Evolutionary conservation across 92 coral and sea anemone species (phyloP).

Genomic region (Pocillopora meandrina): DNA sequence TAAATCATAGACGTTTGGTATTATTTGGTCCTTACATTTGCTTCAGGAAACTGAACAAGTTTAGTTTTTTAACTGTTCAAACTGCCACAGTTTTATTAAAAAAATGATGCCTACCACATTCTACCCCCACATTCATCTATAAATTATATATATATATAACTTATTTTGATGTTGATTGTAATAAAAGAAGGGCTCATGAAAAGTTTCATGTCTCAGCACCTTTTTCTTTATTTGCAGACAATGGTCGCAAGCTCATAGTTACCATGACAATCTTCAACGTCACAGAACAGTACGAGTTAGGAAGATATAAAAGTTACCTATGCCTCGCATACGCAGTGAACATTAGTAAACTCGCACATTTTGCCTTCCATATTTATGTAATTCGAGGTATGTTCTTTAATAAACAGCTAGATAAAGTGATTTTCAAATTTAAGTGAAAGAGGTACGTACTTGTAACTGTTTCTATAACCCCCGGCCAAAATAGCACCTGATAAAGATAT

Average conservation of each 20-base stretch:
- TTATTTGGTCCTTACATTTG: too few species aligned
- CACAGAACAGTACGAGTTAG: background rate
- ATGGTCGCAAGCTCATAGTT: conserved; percentile 23
- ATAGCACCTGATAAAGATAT: too few species aligned
- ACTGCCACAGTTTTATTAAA: too few species aligned
- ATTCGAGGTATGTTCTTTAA: background rate
- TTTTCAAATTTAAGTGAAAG: background rate
- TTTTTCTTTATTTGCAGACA: background rate
- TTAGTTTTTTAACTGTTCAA: too few species aligned
- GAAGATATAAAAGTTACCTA: background rate
- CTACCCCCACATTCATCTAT: too few species aligned
- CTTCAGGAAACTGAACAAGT: too few species aligned
- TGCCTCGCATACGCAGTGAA: conserved; percentile 8
- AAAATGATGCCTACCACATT: too few species aligned
- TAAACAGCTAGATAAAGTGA: background rate
- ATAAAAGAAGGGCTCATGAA: background rate
- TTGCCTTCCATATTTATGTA: conserved; percentile 2
- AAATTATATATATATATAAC: too few species aligned
- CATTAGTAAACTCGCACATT: accelerated
- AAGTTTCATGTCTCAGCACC: too few species aligned
- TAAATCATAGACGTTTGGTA: too few species aligned
- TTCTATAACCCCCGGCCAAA: too few species aligned
- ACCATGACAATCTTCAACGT: conserved; percentile 19
- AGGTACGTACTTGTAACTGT: background rate
- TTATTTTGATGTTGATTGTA: background rate